phyloP scores from a whole-genome alignment of 1,140 invertebrate species.

The Drosophila baimaii region DNA sequence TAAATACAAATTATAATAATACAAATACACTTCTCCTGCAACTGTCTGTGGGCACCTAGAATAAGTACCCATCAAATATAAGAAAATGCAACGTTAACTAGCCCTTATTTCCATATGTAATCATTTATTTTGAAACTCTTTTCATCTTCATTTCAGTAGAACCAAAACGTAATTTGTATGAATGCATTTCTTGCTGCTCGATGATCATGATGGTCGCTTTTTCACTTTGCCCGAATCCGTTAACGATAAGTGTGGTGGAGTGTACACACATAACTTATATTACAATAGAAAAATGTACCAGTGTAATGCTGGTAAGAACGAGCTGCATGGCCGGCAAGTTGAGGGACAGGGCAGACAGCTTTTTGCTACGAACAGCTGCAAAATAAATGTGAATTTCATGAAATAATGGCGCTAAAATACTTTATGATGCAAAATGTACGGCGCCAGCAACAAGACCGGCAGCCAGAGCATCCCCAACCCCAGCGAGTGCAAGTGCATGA shows the following conservation, averaged over 20 bases:
- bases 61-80: no score
- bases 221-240: slow-evolving; percentile 8
- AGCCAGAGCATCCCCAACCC: slow-evolving; percentile 30
- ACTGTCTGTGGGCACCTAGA: no score
- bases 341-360: slow-evolving; percentile 32
- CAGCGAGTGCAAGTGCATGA: slow-evolving; percentile 39
- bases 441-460: slow-evolving; percentile 22
- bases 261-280: slow-evolving; percentile 1
- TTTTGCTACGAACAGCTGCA: slow-evolving; percentile 64
- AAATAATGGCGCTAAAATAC: slow-evolving; percentile 77
- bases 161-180: slow-evolving; percentile 8
- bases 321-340: slow-evolving; percentile 20
- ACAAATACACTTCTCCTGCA: no score
- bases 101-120: no score
- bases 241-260: slow-evolving; percentile 19
- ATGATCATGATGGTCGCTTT: slow-evolving; percentile 18
- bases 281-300: slow-evolving; percentile 26
- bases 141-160: slow-evolving; percentile 1
- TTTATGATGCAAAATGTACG: slow-evolving; percentile 76
- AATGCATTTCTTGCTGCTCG: slow-evolving; percentile 2
- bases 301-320: slow-evolving; percentile 3
- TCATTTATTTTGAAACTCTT: background rate
- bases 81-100: no score
- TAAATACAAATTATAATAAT: no score
- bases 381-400: slow-evolving; percentile 78